Base-by-base conservation (phyloP, 2,797 vertebrate species). In the Lophius americanus region DNA sequence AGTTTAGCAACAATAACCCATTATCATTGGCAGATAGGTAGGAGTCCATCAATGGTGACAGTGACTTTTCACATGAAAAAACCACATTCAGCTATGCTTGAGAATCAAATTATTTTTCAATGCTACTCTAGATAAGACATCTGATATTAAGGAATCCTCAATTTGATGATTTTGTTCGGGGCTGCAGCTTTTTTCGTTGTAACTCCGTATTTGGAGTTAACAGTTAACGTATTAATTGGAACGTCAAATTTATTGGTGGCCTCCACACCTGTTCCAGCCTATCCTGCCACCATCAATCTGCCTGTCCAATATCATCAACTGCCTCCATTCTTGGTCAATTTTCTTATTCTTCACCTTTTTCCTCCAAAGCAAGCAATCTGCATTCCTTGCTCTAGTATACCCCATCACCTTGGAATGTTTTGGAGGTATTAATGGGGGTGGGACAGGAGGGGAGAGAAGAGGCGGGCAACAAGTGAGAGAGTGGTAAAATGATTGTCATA, bases 341-440 rank as follows among this genome's bases (percentile, higher is more conserved):
- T 60, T 59, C 49, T 7, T 59, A 68, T 9, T 67, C 66, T 74
- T 66, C 69, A 68, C 79, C 67, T 68, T 70, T 66, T 49, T 75
- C 78, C 70, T 78, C 67, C 52, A 9, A 56, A 58, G 44, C 47
- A 32, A 58, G 56, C 74, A 70, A 68, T 75, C 86, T 78, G 85
- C 89, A 91, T 92, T 91, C 87, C 78, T 82, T 23, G 9, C 88
- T 75, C 88, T 90, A 91, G 81, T 88, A 77, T 7, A 41, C 54
- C 58, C 60, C 10, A 44, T 85, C 85, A 68, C 84, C 71, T 82
- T 84, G 84, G 87, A 89, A 89, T 90, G 23, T 23, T 88, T 71
- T n/a, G 64, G 50, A 65, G 76, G 63, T 73, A 80, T 81, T 4
- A 1, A 39, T 33, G 76, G 75, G 85, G 84, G 78, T 66, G 62